phyloP scores from a whole-genome alignment of 2,113 vertebrate species.

The Pleuronectes platessa region DNA sequence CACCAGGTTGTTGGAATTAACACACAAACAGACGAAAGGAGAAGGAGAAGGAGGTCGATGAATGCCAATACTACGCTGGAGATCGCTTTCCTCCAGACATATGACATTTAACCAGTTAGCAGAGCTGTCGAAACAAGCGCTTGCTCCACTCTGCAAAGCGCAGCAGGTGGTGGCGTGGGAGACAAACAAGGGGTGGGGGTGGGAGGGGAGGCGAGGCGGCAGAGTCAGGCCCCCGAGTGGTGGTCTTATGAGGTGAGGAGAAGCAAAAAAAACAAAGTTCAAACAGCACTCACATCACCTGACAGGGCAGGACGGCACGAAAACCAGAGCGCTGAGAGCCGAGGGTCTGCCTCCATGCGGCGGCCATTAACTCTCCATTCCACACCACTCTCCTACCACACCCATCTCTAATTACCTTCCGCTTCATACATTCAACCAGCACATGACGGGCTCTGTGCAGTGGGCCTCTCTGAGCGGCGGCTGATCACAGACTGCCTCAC shows the following conservation, averaged over 20 bases:
- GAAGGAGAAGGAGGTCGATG: constrained; percentile 10
- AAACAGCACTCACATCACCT: constrained; percentile 6
- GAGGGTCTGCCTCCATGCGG: neutral
- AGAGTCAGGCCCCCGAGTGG: constrained; percentile 1
- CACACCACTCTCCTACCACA: constrained; percentile 11
- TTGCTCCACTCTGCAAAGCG: constrained; percentile 41
- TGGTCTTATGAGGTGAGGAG: neutral
- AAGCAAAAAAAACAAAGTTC: neutral
- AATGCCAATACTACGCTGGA: constrained; percentile 35
- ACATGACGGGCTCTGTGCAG: constrained; percentile 10
- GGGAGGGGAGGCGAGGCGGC: constrained; percentile 2
- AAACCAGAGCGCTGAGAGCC: neutral
- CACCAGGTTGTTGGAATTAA: constrained; percentile 6
- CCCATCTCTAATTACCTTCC: constrained; percentile 36
- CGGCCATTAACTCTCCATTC: constrained; percentile 9
- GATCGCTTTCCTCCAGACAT: constrained; percentile 48
- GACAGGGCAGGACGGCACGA: neutral
- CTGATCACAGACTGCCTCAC: constrained; percentile 66
- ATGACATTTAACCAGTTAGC: constrained; percentile 73
- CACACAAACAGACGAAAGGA: neutral
- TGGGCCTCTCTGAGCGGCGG: constrained; percentile 34
- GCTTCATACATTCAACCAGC: constrained; percentile 6
- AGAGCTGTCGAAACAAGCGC: constrained; percentile 75
- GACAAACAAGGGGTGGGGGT: constrained; percentile 26
- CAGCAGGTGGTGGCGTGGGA: constrained; percentile 46